phyloP scores from a whole-genome alignment of 2,888 invertebrate species.

The Cistogaster globosa region DNA sequence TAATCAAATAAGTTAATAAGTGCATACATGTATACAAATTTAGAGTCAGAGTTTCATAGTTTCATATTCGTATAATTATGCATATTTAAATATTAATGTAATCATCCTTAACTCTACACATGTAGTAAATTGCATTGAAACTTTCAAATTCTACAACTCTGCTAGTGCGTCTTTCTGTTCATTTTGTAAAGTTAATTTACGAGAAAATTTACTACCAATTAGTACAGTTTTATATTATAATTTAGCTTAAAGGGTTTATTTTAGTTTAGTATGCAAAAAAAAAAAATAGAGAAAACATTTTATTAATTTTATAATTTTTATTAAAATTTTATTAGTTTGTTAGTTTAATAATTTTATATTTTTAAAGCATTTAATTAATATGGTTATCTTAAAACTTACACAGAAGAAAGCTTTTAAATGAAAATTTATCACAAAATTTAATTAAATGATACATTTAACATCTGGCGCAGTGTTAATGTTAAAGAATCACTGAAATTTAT shows the following conservation, averaged over 20 bases:
- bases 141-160: neutral
- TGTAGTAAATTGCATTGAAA: conserved; percentile 20
- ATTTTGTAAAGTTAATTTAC: conserved; percentile 76
- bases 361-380: too few species aligned
- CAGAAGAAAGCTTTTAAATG: too few species aligned
- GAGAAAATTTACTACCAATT: conserved; percentile 80
- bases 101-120: conserved; percentile 21
- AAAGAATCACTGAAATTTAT: too few species aligned
- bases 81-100: conserved; percentile 43
- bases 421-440: too few species aligned
- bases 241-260: conserved; percentile 71
- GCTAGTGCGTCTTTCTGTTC: conserved; percentile 17
- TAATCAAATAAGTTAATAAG: conserved; percentile 27
- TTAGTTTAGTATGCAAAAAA: conserved; percentile 10
- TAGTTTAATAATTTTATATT: neutral
- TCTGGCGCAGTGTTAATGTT: too few species aligned
- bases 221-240: conserved; percentile 76
- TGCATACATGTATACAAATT: neutral
- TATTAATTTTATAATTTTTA: conserved; percentile 33
- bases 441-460: too few species aligned
- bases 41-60: neutral
- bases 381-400: too few species aligned
- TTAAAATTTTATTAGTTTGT: conserved; percentile 31
- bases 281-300: conserved; percentile 16
- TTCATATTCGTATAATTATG: neutral